These are phyloP conservation scores for Anolis carolinensis DNA, from an alignment of 2,113 vertebrate species.

Conservation along the genomic window DNA sequence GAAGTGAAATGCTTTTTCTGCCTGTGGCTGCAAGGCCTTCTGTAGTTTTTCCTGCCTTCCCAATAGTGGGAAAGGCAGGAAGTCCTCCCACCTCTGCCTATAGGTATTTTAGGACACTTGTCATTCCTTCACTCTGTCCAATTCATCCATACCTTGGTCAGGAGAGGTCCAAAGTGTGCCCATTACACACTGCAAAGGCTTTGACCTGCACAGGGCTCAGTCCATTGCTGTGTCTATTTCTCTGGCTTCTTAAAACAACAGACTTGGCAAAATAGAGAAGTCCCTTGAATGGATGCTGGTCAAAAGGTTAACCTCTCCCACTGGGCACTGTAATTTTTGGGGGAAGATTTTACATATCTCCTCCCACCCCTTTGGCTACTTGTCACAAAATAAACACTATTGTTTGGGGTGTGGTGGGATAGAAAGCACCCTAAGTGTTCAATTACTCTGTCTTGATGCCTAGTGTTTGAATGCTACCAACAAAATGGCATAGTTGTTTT, in stretches of 20 bases:
- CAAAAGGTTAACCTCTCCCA: background rate
- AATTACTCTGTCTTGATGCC: background rate
- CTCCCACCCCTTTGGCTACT: background rate
- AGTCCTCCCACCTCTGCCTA: too few species aligned
- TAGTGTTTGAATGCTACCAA: background rate
- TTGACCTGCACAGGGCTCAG: slow-evolving; percentile 1
- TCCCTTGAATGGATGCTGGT: background rate
- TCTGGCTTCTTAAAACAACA: background rate
- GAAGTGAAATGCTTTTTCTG: background rate
- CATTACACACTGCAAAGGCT: background rate
- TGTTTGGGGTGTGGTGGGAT: background rate
- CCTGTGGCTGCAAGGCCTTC: background rate
- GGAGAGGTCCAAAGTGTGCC: background rate
- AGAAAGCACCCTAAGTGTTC: background rate
- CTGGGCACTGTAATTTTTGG: background rate
- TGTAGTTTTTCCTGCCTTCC: background rate
- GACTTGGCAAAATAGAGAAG: background rate
- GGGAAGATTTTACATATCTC: background rate
- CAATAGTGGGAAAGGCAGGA: background rate
- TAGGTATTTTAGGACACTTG: background rate
- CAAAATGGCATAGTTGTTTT: background rate
- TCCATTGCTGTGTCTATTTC: slow-evolving; percentile 8
- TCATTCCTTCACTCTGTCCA: background rate
- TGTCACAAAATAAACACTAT: background rate
- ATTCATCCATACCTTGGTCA: background rate